Conservation (phyloP, 2,888 invertebrate species). For the Limnephilus marmoratus region DNA sequence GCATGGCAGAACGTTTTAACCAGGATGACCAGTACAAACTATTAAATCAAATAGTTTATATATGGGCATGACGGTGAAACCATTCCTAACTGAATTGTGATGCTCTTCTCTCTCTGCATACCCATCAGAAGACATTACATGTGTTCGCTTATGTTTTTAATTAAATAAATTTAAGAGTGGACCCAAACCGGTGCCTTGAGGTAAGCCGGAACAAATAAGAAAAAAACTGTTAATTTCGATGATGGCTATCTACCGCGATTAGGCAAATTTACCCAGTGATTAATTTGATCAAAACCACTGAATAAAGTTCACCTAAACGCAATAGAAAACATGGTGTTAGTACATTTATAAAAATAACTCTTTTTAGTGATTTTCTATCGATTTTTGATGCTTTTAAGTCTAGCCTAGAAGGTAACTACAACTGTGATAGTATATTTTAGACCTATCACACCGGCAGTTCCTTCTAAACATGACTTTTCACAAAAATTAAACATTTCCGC, state of each 20-base stretch:
- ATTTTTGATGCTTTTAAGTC: conserved; percentile 57
- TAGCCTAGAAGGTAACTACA: conserved; percentile 70
- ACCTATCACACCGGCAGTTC: conserved; percentile 73
- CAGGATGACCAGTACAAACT: conserved; percentile 17
- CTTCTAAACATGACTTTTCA: conserved; percentile 67
- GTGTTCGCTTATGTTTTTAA: background rate
- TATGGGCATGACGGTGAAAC: conserved; percentile 3
- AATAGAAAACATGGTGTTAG: conserved; percentile 54
- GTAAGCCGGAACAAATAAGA: background rate
- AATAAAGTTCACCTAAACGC: conserved; percentile 28
- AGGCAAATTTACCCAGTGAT: conserved; percentile 70
- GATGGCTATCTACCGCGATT: conserved; percentile 50
- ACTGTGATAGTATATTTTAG: conserved; percentile 70
- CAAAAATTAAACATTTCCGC: too few species aligned
- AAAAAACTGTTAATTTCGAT: background rate
- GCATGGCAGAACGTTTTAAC: background rate
- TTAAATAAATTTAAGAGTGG: background rate
- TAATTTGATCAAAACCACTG: conserved; percentile 58
- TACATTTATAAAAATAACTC: background rate
- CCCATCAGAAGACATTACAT: background rate
- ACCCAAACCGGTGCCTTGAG: background rate
- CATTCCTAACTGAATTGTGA: background rate
- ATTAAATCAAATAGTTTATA: background rate
- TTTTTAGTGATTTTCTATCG: background rate
- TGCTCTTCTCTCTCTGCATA: background rate